These are phyloP conservation scores for Megaustenia siamemsis DNA, from an alignment of 2,888 invertebrate species.

Conservation along the genomic window DNA sequence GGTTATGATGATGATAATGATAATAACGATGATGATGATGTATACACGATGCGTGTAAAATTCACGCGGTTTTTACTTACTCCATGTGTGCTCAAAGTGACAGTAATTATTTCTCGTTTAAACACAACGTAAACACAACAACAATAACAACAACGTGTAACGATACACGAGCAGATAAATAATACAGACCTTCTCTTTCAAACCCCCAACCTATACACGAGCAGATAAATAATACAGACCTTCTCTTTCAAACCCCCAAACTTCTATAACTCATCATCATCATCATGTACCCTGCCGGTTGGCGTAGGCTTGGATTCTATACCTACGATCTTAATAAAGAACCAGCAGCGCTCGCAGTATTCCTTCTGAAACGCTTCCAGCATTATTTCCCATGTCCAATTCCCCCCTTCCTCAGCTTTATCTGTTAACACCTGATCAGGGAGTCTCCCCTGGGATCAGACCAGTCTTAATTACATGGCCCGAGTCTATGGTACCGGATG, in stretches of 20 bases:
- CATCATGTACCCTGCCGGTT: too few species aligned
- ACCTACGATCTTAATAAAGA: too few species aligned
- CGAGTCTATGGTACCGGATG: not conserved
- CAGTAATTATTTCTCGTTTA: not conserved
- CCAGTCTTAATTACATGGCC: constrained; percentile 1
- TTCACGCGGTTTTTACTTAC: too few species aligned
- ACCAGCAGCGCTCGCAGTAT: too few species aligned
- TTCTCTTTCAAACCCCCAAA: not conserved
- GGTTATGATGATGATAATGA: too few species aligned
- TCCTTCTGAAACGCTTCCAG: too few species aligned
- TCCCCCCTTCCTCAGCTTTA: not conserved
- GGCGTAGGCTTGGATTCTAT: too few species aligned
- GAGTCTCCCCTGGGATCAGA: not conserved
- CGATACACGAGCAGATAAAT: not conserved
- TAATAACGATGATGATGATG: too few species aligned
- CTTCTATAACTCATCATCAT: too few species aligned
- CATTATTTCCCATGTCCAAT: too few species aligned
- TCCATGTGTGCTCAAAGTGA: not conserved
- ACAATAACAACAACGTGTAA: not conserved
- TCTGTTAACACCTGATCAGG: constrained; percentile 22
- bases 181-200: not conserved
- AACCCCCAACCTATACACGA: not conserved
- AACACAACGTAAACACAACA: not conserved
- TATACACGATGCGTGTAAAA: too few species aligned
- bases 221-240: not conserved